phyloP scores from a whole-genome alignment of 2,797 vertebrate species.

The Pachyuromys duprasi region DNA sequence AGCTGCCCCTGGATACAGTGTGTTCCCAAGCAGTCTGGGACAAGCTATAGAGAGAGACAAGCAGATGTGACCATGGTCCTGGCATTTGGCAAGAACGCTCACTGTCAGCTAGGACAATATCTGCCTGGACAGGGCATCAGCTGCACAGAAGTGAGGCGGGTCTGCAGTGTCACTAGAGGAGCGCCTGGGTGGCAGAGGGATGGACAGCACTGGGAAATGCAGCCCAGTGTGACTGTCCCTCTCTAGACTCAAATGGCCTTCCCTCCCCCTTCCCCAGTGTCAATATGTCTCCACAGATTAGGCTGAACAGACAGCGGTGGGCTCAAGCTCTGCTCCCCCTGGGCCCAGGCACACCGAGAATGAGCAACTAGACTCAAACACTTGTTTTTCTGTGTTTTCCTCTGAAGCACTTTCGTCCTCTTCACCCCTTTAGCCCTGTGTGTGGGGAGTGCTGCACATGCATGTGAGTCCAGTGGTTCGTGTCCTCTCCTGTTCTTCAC shows the following conservation, averaged over 20 bases:
- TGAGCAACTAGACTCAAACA: background rate
- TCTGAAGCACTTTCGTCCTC: background rate
- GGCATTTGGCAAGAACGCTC: constrained; percentile 99
- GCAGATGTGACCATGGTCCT: constrained; percentile 99
- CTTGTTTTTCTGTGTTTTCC: background rate
- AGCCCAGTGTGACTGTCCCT: constrained; percentile 82
- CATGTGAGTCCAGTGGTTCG: background rate
- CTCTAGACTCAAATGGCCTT: constrained; percentile 71
- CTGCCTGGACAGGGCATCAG: constrained; percentile 98
- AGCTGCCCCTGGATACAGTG: constrained; percentile 88
- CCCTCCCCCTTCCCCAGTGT: background rate
- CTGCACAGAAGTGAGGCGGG: constrained; percentile 90
- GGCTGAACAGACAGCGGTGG: constrained; percentile 44
- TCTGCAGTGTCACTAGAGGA: constrained; percentile 86
- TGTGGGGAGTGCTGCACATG: no score
- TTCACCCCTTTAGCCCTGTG: accelerated
- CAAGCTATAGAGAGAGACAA: constrained; percentile 92
- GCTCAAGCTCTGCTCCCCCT: background rate
- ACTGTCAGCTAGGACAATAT: constrained; percentile 96
- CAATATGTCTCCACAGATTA: constrained; percentile 68
- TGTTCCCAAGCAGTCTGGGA: constrained; percentile 86
- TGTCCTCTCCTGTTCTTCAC: background rate
- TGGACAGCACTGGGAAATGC: constrained; percentile 85
- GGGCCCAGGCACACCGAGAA: background rate
- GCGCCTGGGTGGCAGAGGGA: constrained; percentile 80